Percentiles rank a stretch among this genome's conserved stretches.
Conservation (phyloP, 2,888 invertebrate genomes). For the Mantis religiosa region DNA sequence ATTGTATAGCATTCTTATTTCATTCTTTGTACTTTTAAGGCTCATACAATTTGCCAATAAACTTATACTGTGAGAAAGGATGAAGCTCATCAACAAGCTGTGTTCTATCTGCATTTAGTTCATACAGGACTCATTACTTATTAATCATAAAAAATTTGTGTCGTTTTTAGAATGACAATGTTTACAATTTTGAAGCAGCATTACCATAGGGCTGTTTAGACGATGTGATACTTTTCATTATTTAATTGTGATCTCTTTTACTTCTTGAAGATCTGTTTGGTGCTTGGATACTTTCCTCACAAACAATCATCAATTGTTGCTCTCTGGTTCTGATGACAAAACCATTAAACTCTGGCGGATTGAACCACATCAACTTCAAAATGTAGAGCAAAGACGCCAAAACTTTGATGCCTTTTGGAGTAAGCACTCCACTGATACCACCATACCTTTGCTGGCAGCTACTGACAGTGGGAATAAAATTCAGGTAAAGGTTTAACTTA, state of each 20-base stretch:
- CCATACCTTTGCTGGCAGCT: constrained; percentile 6
- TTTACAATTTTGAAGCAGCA: no score
- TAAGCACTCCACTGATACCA: background rate
- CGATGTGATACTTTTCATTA: no score
- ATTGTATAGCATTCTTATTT: no score
- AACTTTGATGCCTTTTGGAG: constrained; percentile 38
- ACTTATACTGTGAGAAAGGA: no score
- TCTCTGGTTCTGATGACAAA: constrained; percentile 40
- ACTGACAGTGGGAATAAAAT: constrained; percentile 33
- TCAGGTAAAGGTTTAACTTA: constrained; percentile 1
- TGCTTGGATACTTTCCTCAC: constrained; percentile 40
- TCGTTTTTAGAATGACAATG: no score
- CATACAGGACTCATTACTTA: no score
- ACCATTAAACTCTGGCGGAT: constrained; percentile 41
- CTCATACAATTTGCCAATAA: no score
- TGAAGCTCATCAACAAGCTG: no score
- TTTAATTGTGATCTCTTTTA: background rate
- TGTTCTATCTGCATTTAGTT: no score
- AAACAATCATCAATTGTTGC: constrained; percentile 37
- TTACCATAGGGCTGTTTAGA: no score
- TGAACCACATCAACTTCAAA: constrained; percentile 34
- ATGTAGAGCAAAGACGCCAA: constrained; percentile 11
- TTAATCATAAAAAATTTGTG: no score
- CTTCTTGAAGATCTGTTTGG: constrained; percentile 34
- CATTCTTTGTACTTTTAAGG: no score